Evolutionary conservation across 2,113 vertebrate genomes (phyloP), one percentile per base, ranked within the genome.

Genomic region (Xenopus laevis): DNA sequence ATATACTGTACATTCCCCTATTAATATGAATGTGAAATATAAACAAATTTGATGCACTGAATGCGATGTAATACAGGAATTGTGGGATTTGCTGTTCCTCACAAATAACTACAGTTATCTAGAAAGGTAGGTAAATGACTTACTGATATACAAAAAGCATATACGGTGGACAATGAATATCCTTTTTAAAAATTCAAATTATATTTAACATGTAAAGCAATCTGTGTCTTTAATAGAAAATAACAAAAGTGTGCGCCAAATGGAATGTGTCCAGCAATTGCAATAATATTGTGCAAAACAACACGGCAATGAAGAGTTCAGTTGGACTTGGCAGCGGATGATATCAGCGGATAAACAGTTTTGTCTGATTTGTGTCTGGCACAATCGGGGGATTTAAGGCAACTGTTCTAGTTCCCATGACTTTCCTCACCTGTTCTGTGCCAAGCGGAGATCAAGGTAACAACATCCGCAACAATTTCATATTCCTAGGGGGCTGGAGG

Each of bases 341-440:
- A 11, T 60, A 23, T 60, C 13, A 60, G 58, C 21, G 20, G 11
- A 60, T 4, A 21, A 20, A 23, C 18, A 7, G 58, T 60, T 60
- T 60, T 23, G 58, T 60, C 58, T 60, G 10, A 7, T 23, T 60
- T 23, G 10, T 60, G 58, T 60, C 58, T 60, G 58, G 58, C 58
- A 60, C 58, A 60, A n/a, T 21, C 2, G 21, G 58, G 58, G 58
- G 12, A 60, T 60, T 60, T 60, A 23, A 60, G 58, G 58, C 27
- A 60, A 60, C 20, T 60, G 58, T 27, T 60, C 58, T 27, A 60
- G 58, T 60, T 60, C 18, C 18, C 58, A 60, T 21, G 58, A 60
- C 58, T 60, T 23, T 60, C 4, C 58, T 27, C 13, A 27, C 21
- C 58, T 60, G 55, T 58, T 7, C 55, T 18, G 55, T 58, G 58